phyloP scores from a whole-genome alignment of 2,888 invertebrate genomes.

The Coleophora flavipennella region DNA sequence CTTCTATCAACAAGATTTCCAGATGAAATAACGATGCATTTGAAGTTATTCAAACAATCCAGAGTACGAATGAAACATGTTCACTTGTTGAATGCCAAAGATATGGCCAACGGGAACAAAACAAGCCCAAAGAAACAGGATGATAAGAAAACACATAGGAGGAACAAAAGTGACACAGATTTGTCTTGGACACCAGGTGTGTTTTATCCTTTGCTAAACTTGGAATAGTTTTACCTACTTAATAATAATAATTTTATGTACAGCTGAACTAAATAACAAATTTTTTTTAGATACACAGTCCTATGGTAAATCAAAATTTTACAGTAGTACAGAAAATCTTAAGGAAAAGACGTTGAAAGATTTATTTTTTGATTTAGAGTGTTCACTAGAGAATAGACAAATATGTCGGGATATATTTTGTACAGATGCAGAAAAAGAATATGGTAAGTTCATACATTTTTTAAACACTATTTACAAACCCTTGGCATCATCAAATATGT shows the following conservation, averaged over 20 bases:
- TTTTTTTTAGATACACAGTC: conserved; percentile 45
- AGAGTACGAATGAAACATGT: conserved; percentile 65
- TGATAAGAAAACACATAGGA: conserved; percentile 72
- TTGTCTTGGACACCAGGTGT: conserved; percentile 77
- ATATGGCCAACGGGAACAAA: conserved; percentile 49
- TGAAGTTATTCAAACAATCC: conserved; percentile 88
- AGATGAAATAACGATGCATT: conserved; percentile 92
- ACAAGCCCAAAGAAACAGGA: conserved; percentile 56
- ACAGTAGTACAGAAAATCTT: conserved; percentile 60
- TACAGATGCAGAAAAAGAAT: conserved; percentile 77
- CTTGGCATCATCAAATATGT: no score
- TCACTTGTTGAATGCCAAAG: conserved; percentile 56
- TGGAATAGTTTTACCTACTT: no score
- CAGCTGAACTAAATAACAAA: no score
- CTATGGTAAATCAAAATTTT: conserved; percentile 76
- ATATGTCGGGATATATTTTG: conserved; percentile 87
- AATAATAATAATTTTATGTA: no score
- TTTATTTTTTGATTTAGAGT: conserved; percentile 91
- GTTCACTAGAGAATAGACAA: conserved; percentile 85
- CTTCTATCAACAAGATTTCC: conserved; percentile 89
- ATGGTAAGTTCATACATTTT: conserved; percentile 50
- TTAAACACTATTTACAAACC: no score
- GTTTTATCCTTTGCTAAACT: no score
- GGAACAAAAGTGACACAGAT: conserved; percentile 83
- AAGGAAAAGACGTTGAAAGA: conserved; percentile 61